Conservation (phyloP, 2,888 invertebrate species). For the Lutraria lutraria region DNA sequence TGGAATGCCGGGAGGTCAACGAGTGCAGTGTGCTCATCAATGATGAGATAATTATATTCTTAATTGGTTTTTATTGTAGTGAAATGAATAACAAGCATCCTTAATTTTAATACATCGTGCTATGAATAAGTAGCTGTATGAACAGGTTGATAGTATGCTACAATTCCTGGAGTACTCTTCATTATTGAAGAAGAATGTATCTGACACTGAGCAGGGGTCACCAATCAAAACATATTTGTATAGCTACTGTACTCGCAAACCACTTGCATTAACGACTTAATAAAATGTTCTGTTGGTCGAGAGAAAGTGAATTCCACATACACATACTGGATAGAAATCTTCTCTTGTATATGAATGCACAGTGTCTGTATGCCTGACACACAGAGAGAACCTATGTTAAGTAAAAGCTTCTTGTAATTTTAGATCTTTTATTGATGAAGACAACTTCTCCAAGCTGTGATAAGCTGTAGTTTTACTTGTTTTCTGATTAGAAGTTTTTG, state of each 20-base stretch:
- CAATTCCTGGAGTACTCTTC: conserved; percentile 6
- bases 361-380: too few species aligned
- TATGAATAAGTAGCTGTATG: not conserved
- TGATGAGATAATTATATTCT: conserved; percentile 84
- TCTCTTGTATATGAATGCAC: not conserved
- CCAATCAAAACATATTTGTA: conserved; percentile 6
- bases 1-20: conserved; percentile 86
- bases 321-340: not conserved
- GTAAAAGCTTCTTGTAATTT: not conserved
- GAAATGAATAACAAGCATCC: conserved; percentile 21
- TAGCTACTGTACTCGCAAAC: not conserved
- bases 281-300: not conserved
- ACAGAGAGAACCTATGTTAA: too few species aligned
- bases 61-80: conserved; percentile 46
- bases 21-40: conserved; percentile 94
- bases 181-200: not conserved
- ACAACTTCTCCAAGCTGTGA: not conserved
- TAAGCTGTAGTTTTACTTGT: not conserved
- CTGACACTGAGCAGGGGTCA: not conserved
- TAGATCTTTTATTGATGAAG: not conserved
- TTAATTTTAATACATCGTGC: conserved; percentile 9
- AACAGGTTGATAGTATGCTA: not conserved
- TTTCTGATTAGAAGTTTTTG: not conserved
- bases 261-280: not conserved
- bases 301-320: not conserved